These are phyloP conservation scores for Petrocephalus microphthalmus DNA, from an alignment of 2,113 vertebrate genomes.

Conservation along the genomic window DNA sequence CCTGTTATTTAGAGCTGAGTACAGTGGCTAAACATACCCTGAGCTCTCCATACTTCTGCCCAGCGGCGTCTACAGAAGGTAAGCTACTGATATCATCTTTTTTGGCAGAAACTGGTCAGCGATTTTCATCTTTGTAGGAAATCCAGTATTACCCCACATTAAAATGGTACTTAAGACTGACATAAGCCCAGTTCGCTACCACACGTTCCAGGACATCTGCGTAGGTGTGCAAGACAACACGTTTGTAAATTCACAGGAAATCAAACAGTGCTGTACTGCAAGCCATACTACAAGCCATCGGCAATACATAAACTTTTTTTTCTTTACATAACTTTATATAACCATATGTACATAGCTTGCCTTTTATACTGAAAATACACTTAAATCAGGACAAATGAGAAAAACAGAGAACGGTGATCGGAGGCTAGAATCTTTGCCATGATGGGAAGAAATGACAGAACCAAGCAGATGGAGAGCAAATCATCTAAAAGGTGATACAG, in stretches of 20 bases:
- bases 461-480: background rate
- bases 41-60: background rate
- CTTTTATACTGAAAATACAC: conserved; percentile 1
- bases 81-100: background rate
- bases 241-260: conserved; percentile 6
- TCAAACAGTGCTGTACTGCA: background rate
- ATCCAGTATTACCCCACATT: background rate
- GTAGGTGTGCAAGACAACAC: background rate
- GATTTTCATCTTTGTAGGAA: background rate
- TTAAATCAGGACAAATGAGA: background rate
- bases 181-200: background rate
- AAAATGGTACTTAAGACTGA: background rate
- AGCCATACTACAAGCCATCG: background rate
- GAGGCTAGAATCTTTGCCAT: background rate
- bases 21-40: too few species aligned
- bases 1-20: background rate
- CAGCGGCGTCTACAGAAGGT: background rate
- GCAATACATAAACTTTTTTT: background rate
- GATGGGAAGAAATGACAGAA: background rate
- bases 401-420: background rate
- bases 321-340: background rate
- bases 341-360: background rate
- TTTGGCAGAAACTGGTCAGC: background rate
- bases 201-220: background rate
- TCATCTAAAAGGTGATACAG: background rate